Conservation (phyloP, 2,888 invertebrate genomes). For the Euzetes globulus region DNA sequence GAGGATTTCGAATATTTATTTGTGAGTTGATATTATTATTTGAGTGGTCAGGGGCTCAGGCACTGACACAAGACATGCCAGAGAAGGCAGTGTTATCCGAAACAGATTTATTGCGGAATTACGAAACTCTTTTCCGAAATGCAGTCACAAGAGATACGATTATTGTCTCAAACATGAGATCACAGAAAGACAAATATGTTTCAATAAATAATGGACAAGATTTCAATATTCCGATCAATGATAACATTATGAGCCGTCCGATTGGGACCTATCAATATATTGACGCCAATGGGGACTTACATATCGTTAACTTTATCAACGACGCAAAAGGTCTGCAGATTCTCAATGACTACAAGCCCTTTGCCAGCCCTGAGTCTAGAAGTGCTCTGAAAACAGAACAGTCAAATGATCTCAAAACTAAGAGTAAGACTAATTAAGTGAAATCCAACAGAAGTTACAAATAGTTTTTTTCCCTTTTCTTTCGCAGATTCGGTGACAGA, state of each 20-base stretch:
- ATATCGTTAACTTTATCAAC: conserved; percentile 25
- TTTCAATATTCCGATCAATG: conserved; percentile 11
- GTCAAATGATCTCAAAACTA: not conserved
- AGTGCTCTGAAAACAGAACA: not conserved
- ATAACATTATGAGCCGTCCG: not conserved
- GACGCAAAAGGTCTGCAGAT: not conserved
- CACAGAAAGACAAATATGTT: not conserved
- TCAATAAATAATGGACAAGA: conserved; percentile 14
- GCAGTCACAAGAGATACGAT: not conserved
- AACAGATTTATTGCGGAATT: not conserved
- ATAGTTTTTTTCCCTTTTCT: not conserved
- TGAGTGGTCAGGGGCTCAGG: not conserved
- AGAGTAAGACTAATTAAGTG: not conserved
- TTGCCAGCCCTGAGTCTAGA: not conserved
- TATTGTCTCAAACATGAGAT: not conserved
- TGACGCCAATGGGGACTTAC: conserved; percentile 4
- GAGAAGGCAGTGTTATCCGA: not conserved
- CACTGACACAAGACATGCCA: not conserved
- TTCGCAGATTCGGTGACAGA: too few relatives aligned
- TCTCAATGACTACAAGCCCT: conserved; percentile 7
- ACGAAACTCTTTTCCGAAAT: not conserved
- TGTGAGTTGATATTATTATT: too few relatives aligned
- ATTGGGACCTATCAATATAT: conserved; percentile 17
- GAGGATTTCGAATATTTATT: too few relatives aligned
- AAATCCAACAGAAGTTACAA: not conserved